Evolutionary conservation across 2,113 vertebrate species (phyloP).

Genomic region (Cacatua alba): DNA sequence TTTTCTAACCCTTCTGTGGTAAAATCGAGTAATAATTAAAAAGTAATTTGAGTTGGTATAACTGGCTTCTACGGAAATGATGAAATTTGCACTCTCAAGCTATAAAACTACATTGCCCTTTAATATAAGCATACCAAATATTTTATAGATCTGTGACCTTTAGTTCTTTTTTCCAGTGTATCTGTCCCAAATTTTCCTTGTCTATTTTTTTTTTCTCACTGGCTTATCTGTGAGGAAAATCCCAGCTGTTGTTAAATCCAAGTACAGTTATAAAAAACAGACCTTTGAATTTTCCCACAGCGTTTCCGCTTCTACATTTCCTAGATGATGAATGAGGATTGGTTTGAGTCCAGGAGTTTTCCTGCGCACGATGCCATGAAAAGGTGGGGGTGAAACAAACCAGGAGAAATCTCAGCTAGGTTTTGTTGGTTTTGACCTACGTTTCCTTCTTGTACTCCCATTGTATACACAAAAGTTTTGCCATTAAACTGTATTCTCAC

Average conservation of each 20-base stretch:
- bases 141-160: background rate
- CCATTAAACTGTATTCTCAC: background rate
- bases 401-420: background rate
- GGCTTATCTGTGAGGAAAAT: background rate
- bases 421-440: background rate
- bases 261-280: background rate
- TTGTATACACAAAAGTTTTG: background rate
- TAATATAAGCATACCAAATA: background rate
- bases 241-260: background rate
- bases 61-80: background rate
- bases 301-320: constrained; percentile 1
- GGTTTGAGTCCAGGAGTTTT: constrained; percentile 9
- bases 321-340: constrained; percentile 37
- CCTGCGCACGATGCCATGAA: background rate
- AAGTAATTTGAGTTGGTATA: background rate
- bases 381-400: constrained; percentile 30
- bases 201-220: background rate
- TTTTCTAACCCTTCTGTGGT: background rate
- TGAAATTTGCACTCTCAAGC: background rate
- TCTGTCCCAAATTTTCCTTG: background rate
- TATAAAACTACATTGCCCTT: background rate
- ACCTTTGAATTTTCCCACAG: constrained; percentile 30
- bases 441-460: background rate
- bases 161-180: background rate
- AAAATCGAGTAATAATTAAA: background rate